Conservation (phyloP, 2,888 invertebrate genomes). For the Pyrgus malvae region DNA sequence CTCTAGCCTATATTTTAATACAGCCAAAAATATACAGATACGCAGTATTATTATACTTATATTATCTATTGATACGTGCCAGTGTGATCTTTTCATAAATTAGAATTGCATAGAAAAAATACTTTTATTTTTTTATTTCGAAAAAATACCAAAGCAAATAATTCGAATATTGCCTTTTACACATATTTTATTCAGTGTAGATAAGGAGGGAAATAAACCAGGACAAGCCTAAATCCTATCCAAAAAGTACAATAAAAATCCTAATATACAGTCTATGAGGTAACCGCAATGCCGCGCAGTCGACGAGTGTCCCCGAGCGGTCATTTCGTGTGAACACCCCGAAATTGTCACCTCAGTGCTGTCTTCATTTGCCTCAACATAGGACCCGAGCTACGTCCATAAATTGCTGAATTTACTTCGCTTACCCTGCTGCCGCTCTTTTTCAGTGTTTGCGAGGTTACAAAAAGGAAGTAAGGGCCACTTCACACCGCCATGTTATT, state of each 20-base stretch:
- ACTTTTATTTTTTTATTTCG: no score
- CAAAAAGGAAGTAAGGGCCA: constrained; percentile 63
- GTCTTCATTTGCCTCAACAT: constrained; percentile 80
- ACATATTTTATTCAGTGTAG: no score
- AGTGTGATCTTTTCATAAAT: no score
- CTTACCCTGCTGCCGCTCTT: constrained; percentile 48
- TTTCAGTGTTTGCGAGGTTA: constrained; percentile 71
- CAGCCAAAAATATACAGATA: no score
- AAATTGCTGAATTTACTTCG: constrained; percentile 76
- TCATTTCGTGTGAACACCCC: constrained; percentile 64
- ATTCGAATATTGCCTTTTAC: no score
- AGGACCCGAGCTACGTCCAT: constrained; percentile 63
- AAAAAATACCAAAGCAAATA: no score
- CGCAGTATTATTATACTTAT: no score
- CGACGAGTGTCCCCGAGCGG: constrained; percentile 56
- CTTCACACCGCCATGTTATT: no score
- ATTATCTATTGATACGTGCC: no score
- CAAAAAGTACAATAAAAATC: constrained; percentile 26
- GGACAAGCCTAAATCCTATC: constrained; percentile 5
- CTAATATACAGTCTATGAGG: constrained; percentile 45
- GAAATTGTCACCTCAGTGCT: constrained; percentile 75
- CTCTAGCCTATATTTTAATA: no score
- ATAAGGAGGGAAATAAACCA: background rate
- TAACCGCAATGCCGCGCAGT: constrained; percentile 45
- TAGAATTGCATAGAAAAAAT: no score